phyloP scores from a whole-genome alignment of 2,113 vertebrate species.

The Bubo blakistoni region DNA sequence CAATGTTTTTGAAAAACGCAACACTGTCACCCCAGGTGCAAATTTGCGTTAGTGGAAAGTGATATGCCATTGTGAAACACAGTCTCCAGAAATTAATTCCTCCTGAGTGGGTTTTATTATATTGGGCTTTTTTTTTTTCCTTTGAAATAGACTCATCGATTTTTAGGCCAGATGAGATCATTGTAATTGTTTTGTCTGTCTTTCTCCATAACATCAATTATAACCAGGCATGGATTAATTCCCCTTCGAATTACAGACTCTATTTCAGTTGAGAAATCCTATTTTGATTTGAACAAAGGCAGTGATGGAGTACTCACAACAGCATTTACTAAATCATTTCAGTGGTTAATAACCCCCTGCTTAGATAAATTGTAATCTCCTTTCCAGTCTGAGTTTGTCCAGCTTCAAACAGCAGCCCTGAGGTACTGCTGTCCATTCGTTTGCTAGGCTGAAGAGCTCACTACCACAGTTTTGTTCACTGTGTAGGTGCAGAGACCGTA shows the following conservation, averaged over 20 bases:
- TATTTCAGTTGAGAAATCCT: conserved; percentile 19
- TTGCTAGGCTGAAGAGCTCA: background rate
- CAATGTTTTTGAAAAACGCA: background rate
- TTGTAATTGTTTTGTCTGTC: conserved; percentile 32
- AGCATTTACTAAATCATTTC: conserved; percentile 13
- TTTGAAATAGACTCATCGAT: background rate
- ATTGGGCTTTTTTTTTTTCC: background rate
- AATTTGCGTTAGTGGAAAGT: background rate
- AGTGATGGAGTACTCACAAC: conserved; percentile 5
- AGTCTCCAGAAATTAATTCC: background rate
- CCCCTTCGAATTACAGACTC: background rate
- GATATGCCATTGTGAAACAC: background rate
- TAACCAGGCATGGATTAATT: conserved; percentile 13
- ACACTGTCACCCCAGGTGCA: background rate
- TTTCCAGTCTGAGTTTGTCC: background rate
- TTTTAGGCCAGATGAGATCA: conserved; percentile 22
- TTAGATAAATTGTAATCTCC: background rate
- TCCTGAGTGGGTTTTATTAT: background rate
- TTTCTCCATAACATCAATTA: background rate
- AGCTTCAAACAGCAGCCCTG: background rate
- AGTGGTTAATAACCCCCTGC: conserved; percentile 14
- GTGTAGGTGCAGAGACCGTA: background rate
- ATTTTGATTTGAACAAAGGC: conserved; percentile 18
- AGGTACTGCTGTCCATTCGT: background rate
- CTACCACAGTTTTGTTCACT: background rate